Conservation (phyloP, 1,140 invertebrate genomes). For the Caenorhabditis briggsae region DNA sequence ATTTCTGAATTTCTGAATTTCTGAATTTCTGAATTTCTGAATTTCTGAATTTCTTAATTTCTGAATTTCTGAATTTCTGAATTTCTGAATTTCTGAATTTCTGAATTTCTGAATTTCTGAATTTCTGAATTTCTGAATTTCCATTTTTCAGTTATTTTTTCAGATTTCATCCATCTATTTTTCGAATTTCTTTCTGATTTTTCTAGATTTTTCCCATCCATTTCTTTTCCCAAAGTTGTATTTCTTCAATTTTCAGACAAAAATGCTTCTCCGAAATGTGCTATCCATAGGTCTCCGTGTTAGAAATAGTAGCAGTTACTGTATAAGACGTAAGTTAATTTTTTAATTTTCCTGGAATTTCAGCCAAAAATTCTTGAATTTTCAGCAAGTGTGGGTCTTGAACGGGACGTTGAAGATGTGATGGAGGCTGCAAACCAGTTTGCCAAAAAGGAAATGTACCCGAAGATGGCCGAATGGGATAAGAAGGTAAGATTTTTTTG, state of each 20-base stretch:
- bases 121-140: too few species aligned
- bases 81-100: too few species aligned
- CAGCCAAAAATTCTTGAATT: background rate
- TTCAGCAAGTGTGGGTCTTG: slow-evolving; percentile 22
- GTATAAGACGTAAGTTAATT: slow-evolving; percentile 1
- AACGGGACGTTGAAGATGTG: background rate
- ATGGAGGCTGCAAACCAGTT: slow-evolving; percentile 76
- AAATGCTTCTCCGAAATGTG: slow-evolving; percentile 81
- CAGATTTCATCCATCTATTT: background rate
- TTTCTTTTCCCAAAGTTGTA: slow-evolving; percentile 61
- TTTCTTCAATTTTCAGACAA: background rate
- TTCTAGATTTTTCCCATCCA: slow-evolving; percentile 61
- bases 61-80: too few species aligned
- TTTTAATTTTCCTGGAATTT: too few species aligned
- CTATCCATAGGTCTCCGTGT: slow-evolving; percentile 78
- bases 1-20: too few species aligned
- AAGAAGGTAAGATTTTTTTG: too few species aligned
- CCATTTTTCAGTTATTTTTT: background rate
- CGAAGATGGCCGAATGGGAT: slow-evolving; percentile 83
- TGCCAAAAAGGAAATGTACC: slow-evolving; percentile 81
- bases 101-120: too few species aligned
- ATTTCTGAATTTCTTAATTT: too few species aligned
- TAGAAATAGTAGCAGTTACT: background rate
- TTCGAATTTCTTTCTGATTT: too few species aligned
- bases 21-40: too few species aligned